These are phyloP conservation scores for Phylloscopus collybita DNA, from an alignment of 2,797 vertebrate species.

Conservation along the genomic window DNA sequence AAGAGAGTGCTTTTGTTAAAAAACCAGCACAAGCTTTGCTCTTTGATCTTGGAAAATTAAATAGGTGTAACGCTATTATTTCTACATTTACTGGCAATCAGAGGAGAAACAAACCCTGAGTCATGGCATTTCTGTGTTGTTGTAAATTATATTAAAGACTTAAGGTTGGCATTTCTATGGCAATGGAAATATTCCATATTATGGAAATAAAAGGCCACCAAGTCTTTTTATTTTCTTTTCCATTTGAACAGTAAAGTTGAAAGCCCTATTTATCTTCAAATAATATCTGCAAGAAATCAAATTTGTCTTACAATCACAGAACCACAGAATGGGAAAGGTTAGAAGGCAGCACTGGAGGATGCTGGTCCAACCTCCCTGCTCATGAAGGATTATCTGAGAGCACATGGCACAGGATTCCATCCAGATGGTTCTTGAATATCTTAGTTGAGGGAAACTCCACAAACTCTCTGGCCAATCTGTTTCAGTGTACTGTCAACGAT, in stretches of 20 bases:
- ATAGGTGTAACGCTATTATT: neutral
- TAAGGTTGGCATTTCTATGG: slow-evolving; percentile 10
- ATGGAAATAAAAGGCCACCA: slow-evolving; percentile 38
- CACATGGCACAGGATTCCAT: neutral
- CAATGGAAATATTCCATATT: neutral
- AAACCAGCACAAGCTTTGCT: neutral
- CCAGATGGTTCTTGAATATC: neutral
- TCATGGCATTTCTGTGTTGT: neutral
- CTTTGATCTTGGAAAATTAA: slow-evolving; percentile 27
- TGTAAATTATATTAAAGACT: slow-evolving; percentile 28
- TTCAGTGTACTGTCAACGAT: neutral
- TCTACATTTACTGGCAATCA: neutral
- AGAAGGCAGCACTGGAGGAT: neutral
- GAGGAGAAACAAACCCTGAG: neutral
- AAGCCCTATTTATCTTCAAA: neutral
- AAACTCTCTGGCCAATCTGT: neutral
- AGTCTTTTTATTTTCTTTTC: neutral
- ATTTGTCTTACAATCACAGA: neutral
- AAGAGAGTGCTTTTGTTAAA: neutral
- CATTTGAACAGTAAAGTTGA: neutral
- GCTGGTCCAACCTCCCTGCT: neutral
- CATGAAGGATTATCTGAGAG: neutral
- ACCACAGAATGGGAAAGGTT: neutral
- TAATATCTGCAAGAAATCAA: neutral
- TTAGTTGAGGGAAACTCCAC: neutral